Evolutionary conservation across 2,888 invertebrate species (phyloP), one percentile per base, ranked within the genome.

Genomic region (Macrophya alboannulata): DNA sequence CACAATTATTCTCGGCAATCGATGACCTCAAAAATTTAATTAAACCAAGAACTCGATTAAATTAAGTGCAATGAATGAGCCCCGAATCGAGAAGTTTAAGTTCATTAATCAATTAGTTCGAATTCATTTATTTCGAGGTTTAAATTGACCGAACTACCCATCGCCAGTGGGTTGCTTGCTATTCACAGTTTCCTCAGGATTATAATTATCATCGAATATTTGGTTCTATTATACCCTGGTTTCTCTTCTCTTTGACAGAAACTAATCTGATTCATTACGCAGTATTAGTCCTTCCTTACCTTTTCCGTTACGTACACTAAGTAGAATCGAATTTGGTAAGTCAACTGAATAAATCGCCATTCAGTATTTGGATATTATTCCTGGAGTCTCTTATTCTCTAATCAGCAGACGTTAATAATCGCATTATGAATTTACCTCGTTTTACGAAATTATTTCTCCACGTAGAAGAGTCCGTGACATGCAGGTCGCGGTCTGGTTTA

Each of bases 81-180:
- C 55, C 37, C 37, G 15, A 10, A 31, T n/a, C 9, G 48, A 55
- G 77, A 55, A 17, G 48, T 55, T 77, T 37, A n/a, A 17, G 17
- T 37, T 15, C n/a, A 77, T 55, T 37, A 77, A 77, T 77, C 55
- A 77, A 55, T 77, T 77, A 77, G 55, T 51, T 77, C 55, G 21
- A 77, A 55, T 77, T 37, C 31, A 31, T 77, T 31, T 31, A 77
- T 51, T 55, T 9, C 17, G 17, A 48, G 48, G 25, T 43, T 31
- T 12, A 76, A 76, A 6, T 37, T 68, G 37, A 25, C 37, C 31
- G 51, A 76, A 76, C 82, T 65, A 45, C 82, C 82, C 45, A 9
- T 82, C 21, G 37, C 45, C 45, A 21, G 84, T n/a, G 10, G 15
- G 15, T 55, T 15, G 17, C n/a, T 55, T 8, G 17, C n/a, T 77